phyloP scores from a whole-genome alignment of 2,797 vertebrate genomes.

The Staurois parvus region DNA sequence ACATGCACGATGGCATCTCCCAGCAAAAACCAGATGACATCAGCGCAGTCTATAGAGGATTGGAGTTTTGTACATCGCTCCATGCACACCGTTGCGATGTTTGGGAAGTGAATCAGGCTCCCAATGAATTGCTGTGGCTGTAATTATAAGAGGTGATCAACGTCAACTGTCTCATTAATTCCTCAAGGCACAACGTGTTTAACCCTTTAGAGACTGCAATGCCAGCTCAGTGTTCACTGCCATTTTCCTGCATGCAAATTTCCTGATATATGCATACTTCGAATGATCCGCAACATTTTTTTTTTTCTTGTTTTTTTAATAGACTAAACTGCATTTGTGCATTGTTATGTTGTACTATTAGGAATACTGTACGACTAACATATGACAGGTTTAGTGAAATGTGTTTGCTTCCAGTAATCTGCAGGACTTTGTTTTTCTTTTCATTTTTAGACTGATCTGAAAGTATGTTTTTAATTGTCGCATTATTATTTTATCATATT shows the following conservation, averaged over 20 bases:
- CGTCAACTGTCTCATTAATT: neutral
- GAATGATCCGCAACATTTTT: no score
- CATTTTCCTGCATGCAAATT: neutral
- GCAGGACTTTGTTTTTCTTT: no score
- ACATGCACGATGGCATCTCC: no score
- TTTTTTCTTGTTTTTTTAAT: no score
- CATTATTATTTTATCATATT: no score
- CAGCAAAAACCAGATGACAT: no score
- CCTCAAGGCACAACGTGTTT: neutral
- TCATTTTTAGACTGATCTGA: no score
- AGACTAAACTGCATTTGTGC: no score
- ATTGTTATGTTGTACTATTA: neutral
- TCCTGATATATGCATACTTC: no score
- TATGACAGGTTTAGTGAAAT: neutral
- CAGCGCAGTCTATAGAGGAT: neutral
- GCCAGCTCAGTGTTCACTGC: no score
- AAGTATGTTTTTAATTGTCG: no score
- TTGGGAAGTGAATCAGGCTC: slow-evolving; percentile 22
- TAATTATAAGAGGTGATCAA: slow-evolving; percentile 23
- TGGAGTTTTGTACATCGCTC: neutral
- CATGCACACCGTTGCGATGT: neutral
- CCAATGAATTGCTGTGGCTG: neutral
- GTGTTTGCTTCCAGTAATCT: neutral
- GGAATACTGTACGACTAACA: neutral
- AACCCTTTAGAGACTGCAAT: neutral